Conservation (phyloP, 2,888 invertebrate genomes). For the Lysandra coridon region DNA sequence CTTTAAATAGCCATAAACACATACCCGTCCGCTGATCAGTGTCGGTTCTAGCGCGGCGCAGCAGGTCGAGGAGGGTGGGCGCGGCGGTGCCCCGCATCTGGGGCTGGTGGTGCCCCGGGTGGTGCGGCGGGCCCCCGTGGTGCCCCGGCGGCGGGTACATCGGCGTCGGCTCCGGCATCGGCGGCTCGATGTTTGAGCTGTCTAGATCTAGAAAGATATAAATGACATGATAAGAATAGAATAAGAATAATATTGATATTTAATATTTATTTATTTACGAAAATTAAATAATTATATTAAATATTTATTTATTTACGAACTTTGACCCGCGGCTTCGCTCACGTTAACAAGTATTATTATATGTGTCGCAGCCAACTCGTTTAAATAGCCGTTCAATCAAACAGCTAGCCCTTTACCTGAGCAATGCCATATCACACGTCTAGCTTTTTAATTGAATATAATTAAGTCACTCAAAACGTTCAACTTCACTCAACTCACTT, state of each 20-base stretch:
- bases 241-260: constrained; percentile 33
- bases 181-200: constrained; percentile 45
- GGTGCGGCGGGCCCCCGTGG: constrained; percentile 40
- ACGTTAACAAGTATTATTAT: no score
- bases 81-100: constrained; percentile 46
- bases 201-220: constrained; percentile 54
- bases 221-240: constrained; percentile 32
- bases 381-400: no score
- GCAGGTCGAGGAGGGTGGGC: constrained; percentile 83
- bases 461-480: no score
- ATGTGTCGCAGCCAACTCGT: no score
- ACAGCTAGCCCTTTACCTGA: no score
- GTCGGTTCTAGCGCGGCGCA: constrained; percentile 82
- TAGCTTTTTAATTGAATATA: no score
- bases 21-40: constrained; percentile 61
- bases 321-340: no score
- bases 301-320: no score
- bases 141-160: constrained; percentile 38
- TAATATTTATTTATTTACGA: no score
- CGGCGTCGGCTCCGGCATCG: constrained; percentile 72
- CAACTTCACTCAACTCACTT: no score
- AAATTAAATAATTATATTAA: no score
- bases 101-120: constrained; percentile 43
- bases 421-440: no score
- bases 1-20: not conserved